phyloP scores from a whole-genome alignment of 2,113 vertebrate genomes.

The Carassius auratus region DNA sequence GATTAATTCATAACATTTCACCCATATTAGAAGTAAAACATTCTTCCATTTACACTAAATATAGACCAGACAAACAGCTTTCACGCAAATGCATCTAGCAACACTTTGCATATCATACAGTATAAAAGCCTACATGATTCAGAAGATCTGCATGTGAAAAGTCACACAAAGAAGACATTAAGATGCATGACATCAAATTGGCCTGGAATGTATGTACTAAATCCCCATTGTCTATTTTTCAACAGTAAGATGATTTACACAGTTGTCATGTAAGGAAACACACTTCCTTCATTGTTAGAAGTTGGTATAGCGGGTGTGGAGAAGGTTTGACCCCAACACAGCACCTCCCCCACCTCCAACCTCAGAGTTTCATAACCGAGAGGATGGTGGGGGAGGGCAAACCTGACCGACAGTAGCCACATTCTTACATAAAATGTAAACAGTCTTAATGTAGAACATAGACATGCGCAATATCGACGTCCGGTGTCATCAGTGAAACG shows the following conservation, averaged over 20 bases:
- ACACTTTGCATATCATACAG: neutral
- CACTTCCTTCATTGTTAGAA: neutral
- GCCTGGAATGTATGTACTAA: neutral
- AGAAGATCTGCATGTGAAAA: neutral
- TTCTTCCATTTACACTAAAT: neutral
- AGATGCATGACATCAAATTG: neutral
- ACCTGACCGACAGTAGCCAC: slow-evolving; percentile 1
- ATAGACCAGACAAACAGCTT: neutral
- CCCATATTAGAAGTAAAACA: neutral
- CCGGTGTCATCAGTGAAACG: neutral
- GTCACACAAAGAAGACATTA: neutral
- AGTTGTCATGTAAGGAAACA: neutral
- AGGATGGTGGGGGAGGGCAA: slow-evolving; percentile 1
- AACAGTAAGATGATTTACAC: neutral
- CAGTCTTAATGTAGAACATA: slow-evolving; percentile 16
- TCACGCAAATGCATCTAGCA: neutral
- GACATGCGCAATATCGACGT: slow-evolving; percentile 18
- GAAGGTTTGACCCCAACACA: slow-evolving; percentile 9
- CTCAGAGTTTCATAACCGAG: slow-evolving; percentile 45
- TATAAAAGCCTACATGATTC: neutral
- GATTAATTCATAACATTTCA: neutral
- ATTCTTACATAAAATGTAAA: slow-evolving; percentile 30
- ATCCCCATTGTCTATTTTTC: neutral
- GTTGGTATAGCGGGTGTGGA: neutral
- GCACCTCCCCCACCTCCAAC: slow-evolving; percentile 24